Base-by-base conservation (phyloP, 2,888 invertebrate genomes). In the Perdita meconis region DNA sequence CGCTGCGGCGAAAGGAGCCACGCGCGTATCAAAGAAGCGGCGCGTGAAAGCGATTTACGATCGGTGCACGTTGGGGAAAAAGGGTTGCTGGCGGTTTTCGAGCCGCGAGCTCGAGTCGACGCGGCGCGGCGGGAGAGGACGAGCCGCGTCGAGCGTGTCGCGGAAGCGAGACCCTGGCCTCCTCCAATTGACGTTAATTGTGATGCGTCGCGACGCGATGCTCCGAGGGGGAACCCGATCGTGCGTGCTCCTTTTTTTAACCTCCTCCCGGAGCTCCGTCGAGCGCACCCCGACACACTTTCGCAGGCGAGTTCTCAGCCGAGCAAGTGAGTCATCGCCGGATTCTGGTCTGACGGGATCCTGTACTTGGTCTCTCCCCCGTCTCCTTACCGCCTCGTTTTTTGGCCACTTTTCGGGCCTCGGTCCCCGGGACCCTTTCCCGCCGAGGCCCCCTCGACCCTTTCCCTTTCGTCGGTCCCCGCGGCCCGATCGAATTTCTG, bases 121-220 rank as follows among this genome's bases (percentile, higher is more conserved):
- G 10, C n/a, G n/a, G n/a, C n/a, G n/a, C n/a, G n/a, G n/a, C n/a
- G n/a, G n/a, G n/a, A n/a, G 26, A 40, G 56, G 26, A 44, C 53
- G 22, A 36, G 19, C 34, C 47, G 24, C 57, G 42, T 71, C 55
- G 38, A 44, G 36, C 55, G 38, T 34, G 36, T 19, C 36, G 57
- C 57, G 66, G 57, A 57, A 66, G 47, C 56, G 8, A 4, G 30
- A 22, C 42, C 13, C 16, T 12, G 16, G n/a, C 53, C 16, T 30
- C 19, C 38, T 50, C 69, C 85, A 85, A 86, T 85, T 86, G 82
- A 76, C 79, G 81, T 83, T 87, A 85, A 87, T 87, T 85, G 81
- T 80, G 69, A 75, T 56, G 78, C 61, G 72, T 70, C 77, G 68
- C 72, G 75, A 47, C 63, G 67, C 44, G 56, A 24, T 22, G 60